Percentiles rank a stretch among this genome's conserved stretches.
Evolutionary conservation across 1,140 invertebrate genomes (phyloP).

Genomic region (Myzus persicae): DNA sequence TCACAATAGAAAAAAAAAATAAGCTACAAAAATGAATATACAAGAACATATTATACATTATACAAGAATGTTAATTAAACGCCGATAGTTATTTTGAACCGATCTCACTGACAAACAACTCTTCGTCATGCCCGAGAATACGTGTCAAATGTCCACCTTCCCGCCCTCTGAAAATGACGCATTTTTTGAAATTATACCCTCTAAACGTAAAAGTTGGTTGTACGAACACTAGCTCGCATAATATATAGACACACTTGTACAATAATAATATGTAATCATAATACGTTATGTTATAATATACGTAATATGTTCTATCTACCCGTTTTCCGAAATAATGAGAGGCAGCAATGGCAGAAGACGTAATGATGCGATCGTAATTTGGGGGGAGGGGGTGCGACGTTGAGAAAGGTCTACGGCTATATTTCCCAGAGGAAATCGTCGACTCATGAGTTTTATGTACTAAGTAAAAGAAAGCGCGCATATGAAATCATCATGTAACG

Average conservation of each 20-base stretch:
- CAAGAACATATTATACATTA: too few species aligned
- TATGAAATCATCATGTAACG: neutral
- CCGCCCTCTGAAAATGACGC: neutral
- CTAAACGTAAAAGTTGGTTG: neutral
- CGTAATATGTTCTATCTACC: neutral
- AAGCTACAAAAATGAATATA: too few species aligned
- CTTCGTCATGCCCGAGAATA: too few species aligned
- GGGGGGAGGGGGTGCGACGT: neutral
- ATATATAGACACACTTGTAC: neutral
- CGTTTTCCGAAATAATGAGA: neutral
- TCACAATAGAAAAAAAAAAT: too few species aligned
- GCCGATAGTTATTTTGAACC: neutral
- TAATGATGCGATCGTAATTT: neutral
- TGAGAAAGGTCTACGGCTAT: neutral
- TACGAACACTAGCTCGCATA: neutral
- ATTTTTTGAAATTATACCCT: neutral
- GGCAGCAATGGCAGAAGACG: neutral
- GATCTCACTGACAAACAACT: neutral
- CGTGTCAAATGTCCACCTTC: neutral
- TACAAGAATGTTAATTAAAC: neutral
- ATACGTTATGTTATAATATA: neutral
- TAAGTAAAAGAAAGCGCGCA: neutral
- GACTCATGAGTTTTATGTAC: neutral
- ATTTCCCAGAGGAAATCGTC: constrained; percentile 25
- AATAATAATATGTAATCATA: neutral